Evolutionary conservation across 2,888 invertebrate genomes (phyloP).

Genomic region (Brenthis ino): DNA sequence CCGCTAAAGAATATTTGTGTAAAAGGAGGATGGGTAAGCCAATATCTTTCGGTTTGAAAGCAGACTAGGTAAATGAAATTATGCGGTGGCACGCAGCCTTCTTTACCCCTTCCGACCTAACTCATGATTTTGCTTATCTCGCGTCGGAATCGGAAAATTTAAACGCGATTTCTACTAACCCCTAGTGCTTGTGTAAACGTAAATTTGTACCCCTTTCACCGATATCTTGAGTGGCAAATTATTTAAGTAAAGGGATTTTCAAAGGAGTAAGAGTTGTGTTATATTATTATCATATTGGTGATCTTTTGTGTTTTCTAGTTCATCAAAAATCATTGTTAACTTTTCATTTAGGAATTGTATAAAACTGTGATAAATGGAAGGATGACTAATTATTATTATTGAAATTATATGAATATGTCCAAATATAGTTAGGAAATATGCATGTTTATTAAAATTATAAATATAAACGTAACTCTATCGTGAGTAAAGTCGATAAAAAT

Average conservation of each 20-base stretch:
- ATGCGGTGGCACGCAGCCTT: slow-evolving; percentile 78
- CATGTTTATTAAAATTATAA: too few relatives aligned
- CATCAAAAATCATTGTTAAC: too few relatives aligned
- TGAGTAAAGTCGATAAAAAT: too few relatives aligned
- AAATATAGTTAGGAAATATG: too few relatives aligned
- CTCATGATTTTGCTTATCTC: slow-evolving; percentile 80
- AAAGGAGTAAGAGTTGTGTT: slow-evolving; percentile 23
- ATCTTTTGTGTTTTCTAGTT: too few relatives aligned
- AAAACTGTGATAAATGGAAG: too few relatives aligned
- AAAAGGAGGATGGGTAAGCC: slow-evolving; percentile 39
- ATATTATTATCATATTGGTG: background rate
- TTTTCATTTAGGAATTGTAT: too few relatives aligned
- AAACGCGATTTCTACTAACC: slow-evolving; percentile 73
- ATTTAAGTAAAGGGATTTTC: slow-evolving; percentile 35
- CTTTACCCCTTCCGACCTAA: slow-evolving; percentile 76
- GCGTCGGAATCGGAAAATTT: slow-evolving; percentile 73
- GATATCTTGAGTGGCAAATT: slow-evolving; percentile 47
- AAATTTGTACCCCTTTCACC: slow-evolving; percentile 57
- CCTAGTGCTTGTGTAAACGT: slow-evolving; percentile 61
- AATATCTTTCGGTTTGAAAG: slow-evolving; percentile 47
- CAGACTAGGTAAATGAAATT: slow-evolving; percentile 68
- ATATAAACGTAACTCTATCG: too few relatives aligned
- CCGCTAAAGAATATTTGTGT: slow-evolving; percentile 39
- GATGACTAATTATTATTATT: too few relatives aligned
- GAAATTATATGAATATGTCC: too few relatives aligned